Evolutionary conservation across 37 sponge, comb jelly and placozoan species (phyloP), one percentile per base, ranked within the genome.

Genomic region (Ephydatia muelleri): DNA sequence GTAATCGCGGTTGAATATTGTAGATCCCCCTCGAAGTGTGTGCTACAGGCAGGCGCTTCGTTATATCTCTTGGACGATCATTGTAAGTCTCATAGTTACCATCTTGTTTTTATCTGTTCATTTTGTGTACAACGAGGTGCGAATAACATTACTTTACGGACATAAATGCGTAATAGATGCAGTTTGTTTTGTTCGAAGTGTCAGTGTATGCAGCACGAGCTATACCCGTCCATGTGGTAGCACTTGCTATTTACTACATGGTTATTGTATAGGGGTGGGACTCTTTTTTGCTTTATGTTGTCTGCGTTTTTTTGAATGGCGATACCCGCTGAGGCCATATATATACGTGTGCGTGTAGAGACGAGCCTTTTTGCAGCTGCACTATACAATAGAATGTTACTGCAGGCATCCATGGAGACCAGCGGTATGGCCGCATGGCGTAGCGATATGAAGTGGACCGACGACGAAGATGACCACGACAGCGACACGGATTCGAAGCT

Each of bases 401-500:
- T n/a, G n/a, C n/a, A n/a, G n/a, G n/a, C n/a, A n/a, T n/a, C n/a
- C 14, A 65, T 38, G 25, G 47, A 38, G 27, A 29, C 29, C 23
- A 30, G 77, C 3, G 39, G 77, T 30, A 72, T 83, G 73, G 65
- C 49, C 0, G 28, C 66, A 21, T 84, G 83, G 83, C 85, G 71
- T 57, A 31, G 1, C 33, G 40, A 78, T 13, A 57, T 83, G 35
- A 72, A 72, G 28, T 80, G 75, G 69, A 72, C 84, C 66, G 84
- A 84, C 34, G 89, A 89, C 43, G 89, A 89, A 38, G 89, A 89
- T 0, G 89, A 89, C 23, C 89, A 78, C 40, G 89, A 89, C 71
- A 73, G 77, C 14, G 89, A 89, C 80, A 89, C 89, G 16, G 89
- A 89, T 80, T n/a, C n/a, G n/a, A n/a, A n/a, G n/a, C n/a, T n/a